Conservation (phyloP, 2,888 invertebrate species). For the Polydesmus complanatus region DNA sequence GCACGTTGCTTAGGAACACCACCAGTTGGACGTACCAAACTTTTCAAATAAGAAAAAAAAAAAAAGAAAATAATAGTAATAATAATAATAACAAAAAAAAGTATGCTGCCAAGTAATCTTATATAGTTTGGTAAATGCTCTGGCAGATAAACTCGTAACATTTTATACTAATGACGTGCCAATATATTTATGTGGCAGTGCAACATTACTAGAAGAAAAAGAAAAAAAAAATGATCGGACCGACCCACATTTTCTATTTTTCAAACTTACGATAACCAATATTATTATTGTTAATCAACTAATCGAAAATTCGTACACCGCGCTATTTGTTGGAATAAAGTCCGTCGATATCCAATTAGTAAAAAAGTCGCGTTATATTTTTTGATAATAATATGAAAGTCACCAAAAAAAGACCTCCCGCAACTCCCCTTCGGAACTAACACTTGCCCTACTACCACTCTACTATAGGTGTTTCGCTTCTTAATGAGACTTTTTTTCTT, state of each 20-base stretch:
- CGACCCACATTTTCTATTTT: background rate
- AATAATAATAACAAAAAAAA: too few species aligned
- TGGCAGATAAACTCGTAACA: background rate
- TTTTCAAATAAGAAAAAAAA: background rate
- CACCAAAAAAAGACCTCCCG: background rate
- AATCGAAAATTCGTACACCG: background rate
- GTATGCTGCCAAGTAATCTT: too few species aligned
- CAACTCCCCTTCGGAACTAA: constrained; percentile 3
- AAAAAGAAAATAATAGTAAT: background rate
- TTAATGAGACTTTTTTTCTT: too few species aligned
- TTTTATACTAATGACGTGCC: background rate
- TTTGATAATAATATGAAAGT: background rate
- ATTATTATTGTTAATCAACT: background rate
- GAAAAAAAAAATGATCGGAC: background rate
- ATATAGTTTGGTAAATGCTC: background rate
- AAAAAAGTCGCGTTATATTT: background rate
- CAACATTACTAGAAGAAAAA: too few species aligned
- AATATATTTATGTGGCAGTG: too few species aligned
- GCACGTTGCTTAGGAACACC: background rate
- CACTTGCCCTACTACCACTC: background rate
- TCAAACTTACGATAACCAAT: background rate
- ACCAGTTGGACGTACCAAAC: background rate
- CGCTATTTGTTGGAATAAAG: too few species aligned
- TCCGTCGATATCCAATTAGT: background rate
- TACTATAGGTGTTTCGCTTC: too few species aligned